Conservation (phyloP, 2,888 invertebrate genomes). For the Nomada hirtipes region DNA sequence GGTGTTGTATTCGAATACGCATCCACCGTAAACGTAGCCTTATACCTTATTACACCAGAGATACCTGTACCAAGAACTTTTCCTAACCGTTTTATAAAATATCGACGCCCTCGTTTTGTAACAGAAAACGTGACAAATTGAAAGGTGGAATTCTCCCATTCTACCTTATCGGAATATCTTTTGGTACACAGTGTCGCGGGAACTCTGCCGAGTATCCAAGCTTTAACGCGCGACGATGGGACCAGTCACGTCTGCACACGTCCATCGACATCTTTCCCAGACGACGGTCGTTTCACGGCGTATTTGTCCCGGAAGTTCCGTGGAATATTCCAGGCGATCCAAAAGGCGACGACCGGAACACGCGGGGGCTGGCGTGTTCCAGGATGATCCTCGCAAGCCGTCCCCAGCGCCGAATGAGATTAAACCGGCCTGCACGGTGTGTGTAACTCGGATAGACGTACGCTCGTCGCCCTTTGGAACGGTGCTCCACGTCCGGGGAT, state of each 20-base stretch:
- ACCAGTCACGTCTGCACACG: background rate
- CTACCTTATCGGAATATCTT: too few relatives aligned
- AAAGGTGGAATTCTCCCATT: too few relatives aligned
- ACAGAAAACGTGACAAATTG: too few relatives aligned
- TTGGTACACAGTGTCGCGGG: too few relatives aligned
- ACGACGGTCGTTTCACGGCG: conserved; percentile 29
- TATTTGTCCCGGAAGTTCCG: conserved; percentile 18
- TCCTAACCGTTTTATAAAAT: too few relatives aligned
- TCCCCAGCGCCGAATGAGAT: conserved; percentile 61
- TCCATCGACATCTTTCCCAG: conserved; percentile 9
- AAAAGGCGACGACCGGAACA: conserved; percentile 35
- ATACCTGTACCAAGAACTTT: too few relatives aligned
- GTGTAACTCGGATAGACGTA: conserved; percentile 65
- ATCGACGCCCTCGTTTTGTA: too few relatives aligned
- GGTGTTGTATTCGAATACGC: too few relatives aligned
- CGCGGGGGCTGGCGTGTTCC: conserved; percentile 38
- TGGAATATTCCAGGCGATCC: conserved; percentile 34
- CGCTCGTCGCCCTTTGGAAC: conserved; percentile 54
- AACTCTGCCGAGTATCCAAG: too few relatives aligned
- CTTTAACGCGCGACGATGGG: background rate
- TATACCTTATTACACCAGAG: too few relatives aligned
- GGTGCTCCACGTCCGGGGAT: conserved; percentile 35
- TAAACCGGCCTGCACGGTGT: conserved; percentile 55
- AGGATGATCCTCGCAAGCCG: conserved; percentile 56
- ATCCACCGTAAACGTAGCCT: too few relatives aligned